A percentile compares a stretch with the other conserved stretches of the same genome.
Conservation (phyloP, 2,797 vertebrate species). For the Hemitrygon akajei region DNA sequence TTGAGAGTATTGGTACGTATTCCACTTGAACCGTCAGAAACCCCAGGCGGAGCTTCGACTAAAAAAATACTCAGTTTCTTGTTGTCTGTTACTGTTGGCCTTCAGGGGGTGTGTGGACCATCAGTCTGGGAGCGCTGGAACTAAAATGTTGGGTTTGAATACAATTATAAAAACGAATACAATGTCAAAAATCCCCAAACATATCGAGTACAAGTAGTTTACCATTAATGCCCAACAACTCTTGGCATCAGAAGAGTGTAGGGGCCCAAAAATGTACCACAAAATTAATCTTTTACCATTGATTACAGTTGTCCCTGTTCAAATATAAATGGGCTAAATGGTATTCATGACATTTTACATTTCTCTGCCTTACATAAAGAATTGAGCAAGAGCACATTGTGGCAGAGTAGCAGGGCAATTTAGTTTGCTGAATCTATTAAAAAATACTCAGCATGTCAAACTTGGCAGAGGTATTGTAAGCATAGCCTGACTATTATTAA, state of each 20-base stretch:
- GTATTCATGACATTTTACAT: background rate
- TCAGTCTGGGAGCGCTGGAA: background rate
- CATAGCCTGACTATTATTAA: background rate
- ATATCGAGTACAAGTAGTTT: background rate
- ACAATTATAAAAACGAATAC: background rate
- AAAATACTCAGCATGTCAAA: slow-evolving; percentile 4
- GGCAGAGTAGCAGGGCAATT: too few species aligned
- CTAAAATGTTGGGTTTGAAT: background rate
- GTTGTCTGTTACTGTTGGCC: background rate
- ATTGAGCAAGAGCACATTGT: background rate
- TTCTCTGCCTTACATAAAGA: background rate
- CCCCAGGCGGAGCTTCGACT: background rate
- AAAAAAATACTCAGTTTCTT: background rate
- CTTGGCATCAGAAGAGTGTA: background rate
- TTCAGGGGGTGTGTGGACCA: background rate
- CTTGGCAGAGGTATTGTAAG: background rate
- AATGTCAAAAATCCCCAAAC: background rate
- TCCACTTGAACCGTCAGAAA: background rate
- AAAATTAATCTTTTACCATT: background rate
- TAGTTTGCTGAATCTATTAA: background rate
- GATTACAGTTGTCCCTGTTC: background rate
- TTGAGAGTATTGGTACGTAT: background rate
- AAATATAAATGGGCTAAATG: background rate
- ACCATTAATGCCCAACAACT: background rate
- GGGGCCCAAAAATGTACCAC: background rate